Evolutionary conservation across 2,113 vertebrate genomes (phyloP).

Genomic region (Erpornis zantholeuca): DNA sequence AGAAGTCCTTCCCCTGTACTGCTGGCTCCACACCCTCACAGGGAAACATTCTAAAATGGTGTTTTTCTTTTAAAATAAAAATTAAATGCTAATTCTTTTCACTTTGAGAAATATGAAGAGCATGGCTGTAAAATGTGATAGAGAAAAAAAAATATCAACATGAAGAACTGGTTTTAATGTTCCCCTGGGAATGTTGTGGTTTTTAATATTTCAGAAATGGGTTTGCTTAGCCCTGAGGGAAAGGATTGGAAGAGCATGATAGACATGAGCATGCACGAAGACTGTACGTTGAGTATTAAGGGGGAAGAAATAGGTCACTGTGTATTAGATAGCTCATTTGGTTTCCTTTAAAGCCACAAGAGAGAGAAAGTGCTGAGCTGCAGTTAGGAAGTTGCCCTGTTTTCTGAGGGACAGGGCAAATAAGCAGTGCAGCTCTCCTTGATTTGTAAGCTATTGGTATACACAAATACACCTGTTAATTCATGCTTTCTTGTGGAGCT

Average conservation of each 20-base stretch:
- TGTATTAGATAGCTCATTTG: background rate
- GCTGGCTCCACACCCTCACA: background rate
- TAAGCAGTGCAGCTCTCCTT: background rate
- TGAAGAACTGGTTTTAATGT: background rate
- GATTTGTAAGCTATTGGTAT: background rate
- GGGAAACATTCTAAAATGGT: background rate
- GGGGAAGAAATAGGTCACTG: background rate
- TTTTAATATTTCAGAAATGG: conserved; percentile 18
- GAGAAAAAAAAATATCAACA: background rate
- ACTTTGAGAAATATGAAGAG: background rate
- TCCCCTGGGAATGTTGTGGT: background rate
- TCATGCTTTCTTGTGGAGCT: background rate
- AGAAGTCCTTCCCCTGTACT: background rate
- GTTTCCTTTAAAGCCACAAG: background rate
- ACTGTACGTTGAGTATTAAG: background rate
- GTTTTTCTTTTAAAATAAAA: background rate
- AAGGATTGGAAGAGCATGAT: background rate
- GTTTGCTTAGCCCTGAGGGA: conserved; percentile 9
- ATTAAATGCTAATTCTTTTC: background rate
- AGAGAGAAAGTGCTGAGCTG: background rate
- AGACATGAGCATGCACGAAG: background rate
- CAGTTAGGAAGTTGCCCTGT: background rate
- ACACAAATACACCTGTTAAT: background rate
- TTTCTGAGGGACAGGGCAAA: background rate
- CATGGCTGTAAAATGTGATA: background rate